These are phyloP conservation scores for Nautilus pompilius DNA, from an alignment of 1,140 invertebrate genomes.

Conservation along the genomic window DNA sequence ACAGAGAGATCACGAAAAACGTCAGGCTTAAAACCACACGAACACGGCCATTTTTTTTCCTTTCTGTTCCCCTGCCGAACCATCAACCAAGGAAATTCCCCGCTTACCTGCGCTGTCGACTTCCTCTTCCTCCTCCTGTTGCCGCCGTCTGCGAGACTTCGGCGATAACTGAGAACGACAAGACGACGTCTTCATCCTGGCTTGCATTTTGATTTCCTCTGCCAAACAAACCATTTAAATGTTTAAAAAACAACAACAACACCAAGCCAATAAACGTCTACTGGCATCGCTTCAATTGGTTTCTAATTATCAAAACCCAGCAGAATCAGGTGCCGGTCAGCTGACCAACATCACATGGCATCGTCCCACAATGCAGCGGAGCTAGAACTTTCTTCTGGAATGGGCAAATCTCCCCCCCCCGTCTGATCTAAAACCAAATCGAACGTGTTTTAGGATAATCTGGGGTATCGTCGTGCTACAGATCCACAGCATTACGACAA, in stretches of 20 bases:
- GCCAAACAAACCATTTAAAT: not conserved
- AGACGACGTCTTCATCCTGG: conserved; percentile 25
- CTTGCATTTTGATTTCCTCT: conserved; percentile 38
- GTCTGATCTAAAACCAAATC: too few relatives aligned
- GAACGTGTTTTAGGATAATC: too few relatives aligned
- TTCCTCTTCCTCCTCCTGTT: conserved; percentile 19
- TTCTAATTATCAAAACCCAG: not conserved
- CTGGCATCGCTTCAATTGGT: not conserved
- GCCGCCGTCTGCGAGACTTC: conserved; percentile 26
- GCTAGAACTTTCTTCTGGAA: too few relatives aligned
- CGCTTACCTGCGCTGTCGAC: conserved; percentile 16
- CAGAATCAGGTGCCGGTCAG: not conserved
- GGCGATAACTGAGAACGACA: conserved; percentile 26
- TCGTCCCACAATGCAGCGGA: too few relatives aligned
- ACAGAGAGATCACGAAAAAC: not conserved
- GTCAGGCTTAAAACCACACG: not conserved
- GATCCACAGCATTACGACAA: too few relatives aligned
- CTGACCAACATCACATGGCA: not conserved
- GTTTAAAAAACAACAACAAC: not conserved
- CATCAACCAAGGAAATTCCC: not conserved
- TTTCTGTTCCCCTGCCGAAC: not conserved
- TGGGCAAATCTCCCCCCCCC: too few relatives aligned
- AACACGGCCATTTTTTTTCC: not conserved
- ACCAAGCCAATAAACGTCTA: not conserved
- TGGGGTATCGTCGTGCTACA: too few relatives aligned